Evolutionary conservation across 2,888 invertebrate genomes (phyloP).

Genomic region (Amphipoea lucens): DNA sequence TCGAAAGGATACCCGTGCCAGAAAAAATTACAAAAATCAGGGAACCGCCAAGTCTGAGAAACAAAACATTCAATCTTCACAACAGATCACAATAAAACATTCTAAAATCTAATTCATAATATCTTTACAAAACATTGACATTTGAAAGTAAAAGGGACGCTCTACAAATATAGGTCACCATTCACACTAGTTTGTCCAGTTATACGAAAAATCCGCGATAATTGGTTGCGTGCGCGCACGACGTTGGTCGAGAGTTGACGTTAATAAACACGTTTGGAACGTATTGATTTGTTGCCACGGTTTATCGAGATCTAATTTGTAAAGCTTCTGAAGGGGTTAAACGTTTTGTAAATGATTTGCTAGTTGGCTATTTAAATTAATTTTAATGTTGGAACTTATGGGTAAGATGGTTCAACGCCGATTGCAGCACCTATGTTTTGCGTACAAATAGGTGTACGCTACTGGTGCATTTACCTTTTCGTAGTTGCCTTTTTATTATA

Average conservation of each 20-base stretch:
- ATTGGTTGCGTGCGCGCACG: conserved; percentile 70
- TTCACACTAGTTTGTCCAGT: conserved; percentile 58
- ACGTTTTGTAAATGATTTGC: conserved; percentile 32
- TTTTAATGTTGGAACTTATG: not conserved
- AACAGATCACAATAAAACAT: conserved; percentile 5
- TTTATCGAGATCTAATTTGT: conserved; percentile 60
- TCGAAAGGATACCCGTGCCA: not conserved
- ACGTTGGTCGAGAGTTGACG: conserved; percentile 57
- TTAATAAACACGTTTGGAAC: conserved; percentile 67
- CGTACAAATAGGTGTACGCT: not conserved
- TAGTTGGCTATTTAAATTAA: conserved; percentile 16
- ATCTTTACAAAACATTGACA: conserved; percentile 25
- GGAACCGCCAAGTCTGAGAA: not conserved
- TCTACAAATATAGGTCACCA: conserved; percentile 50
- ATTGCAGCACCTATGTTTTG: too few species aligned
- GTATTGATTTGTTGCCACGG: conserved; percentile 66
- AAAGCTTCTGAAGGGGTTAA: conserved; percentile 54
- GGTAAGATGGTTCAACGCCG: not conserved
- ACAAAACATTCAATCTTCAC: not conserved
- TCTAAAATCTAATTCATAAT: conserved; percentile 5
- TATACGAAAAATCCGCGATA: conserved; percentile 65
- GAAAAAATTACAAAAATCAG: not conserved
- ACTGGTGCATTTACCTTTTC: not conserved
- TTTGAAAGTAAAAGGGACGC: conserved; percentile 65
- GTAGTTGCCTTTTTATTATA: not conserved